Evolutionary conservation across 1,140 invertebrate species (phyloP), one percentile per base, ranked within the genome.

Genomic region (Schlechtendalia chinensis): DNA sequence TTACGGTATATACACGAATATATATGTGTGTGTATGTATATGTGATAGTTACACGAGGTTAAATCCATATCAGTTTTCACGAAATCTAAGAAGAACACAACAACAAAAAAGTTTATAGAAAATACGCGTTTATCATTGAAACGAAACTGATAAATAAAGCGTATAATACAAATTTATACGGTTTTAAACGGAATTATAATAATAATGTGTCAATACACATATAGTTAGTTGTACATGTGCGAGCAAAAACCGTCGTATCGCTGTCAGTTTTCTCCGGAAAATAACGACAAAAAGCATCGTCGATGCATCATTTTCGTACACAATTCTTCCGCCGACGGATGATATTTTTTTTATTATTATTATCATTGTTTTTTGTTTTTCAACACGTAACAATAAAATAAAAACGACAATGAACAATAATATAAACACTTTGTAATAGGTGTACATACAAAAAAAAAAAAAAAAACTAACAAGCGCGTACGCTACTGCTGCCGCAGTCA

Each of bases 11-110:
- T 11, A n/a, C 45, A 4, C 22, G 0, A 14, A 58, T 24, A 3
- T 61, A 32, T 29, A 17, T 63, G 1, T 8, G 8, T 29, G 19
- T 27, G 3, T 58, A 0, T 58, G 10, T 8, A 29, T 0, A n/a
- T n/a, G n/a, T n/a, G n/a, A n/a, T n/a, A n/a, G 39, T n/a, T 14
- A 69, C 45, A 16, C 24, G 14, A 69, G 45, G 8, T 50, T 45
- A 22, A 39, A 27, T 69, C 67, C 14, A 69, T 50, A 50, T 69
- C 4, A n/a, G 10, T 67, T 67, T 67, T 67, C 19, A 67, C 10
- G 32, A 65, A 65, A 67, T 65, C 29, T 39, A 39, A 11, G 19
- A 39, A 39, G 11, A 29, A 39, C 27, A 56, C 8, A 14, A 50
- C 14, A 14, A 50, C 8, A 24, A 59, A 27, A 12, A 47, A 22